These are phyloP conservation scores for Hiodon alosoides DNA, from an alignment of 2,113 vertebrate species.

Conservation along the genomic window DNA sequence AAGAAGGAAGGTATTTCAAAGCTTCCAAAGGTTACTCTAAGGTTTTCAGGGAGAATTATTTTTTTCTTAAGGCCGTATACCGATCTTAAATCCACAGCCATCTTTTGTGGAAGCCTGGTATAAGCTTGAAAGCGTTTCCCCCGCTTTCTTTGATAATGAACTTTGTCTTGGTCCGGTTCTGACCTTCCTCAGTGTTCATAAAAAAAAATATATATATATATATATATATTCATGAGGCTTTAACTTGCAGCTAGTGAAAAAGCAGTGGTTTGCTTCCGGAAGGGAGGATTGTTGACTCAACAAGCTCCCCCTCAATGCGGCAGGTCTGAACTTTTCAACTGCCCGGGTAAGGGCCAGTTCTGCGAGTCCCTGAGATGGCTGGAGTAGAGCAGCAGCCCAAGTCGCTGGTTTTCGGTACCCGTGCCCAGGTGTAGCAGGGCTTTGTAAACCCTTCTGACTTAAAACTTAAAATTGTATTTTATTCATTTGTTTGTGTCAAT, in stretches of 20 bases:
- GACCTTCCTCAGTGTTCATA: not conserved
- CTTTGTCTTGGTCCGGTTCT: not conserved
- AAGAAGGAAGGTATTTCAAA: not conserved
- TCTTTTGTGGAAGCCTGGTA: constrained; percentile 6
- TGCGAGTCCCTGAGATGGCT: not conserved
- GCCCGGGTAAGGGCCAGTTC: not conserved
- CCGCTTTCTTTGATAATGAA: not conserved
- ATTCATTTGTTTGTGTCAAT: too few relatives aligned
- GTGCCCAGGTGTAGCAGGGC: not conserved
- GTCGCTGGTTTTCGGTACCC: not conserved
- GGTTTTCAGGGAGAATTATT: not conserved
- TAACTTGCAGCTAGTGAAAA: not conserved
- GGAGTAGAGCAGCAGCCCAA: not conserved
- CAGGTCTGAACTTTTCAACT: constrained; percentile 33
- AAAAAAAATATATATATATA: not conserved
- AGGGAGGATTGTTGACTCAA: not conserved
- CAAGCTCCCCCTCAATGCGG: constrained; percentile 28
- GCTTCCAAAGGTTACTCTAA: not conserved
- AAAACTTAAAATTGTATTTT: too few relatives aligned
- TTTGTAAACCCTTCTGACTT: not conserved
- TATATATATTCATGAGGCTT: not conserved
- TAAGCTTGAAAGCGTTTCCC: not conserved
- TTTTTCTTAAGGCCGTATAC: not conserved
- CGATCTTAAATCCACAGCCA: not conserved
- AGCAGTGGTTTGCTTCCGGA: not conserved